Evolutionary conservation across 2,113 vertebrate genomes (phyloP).

Genomic region (Sylvilagus bachmani): DNA sequence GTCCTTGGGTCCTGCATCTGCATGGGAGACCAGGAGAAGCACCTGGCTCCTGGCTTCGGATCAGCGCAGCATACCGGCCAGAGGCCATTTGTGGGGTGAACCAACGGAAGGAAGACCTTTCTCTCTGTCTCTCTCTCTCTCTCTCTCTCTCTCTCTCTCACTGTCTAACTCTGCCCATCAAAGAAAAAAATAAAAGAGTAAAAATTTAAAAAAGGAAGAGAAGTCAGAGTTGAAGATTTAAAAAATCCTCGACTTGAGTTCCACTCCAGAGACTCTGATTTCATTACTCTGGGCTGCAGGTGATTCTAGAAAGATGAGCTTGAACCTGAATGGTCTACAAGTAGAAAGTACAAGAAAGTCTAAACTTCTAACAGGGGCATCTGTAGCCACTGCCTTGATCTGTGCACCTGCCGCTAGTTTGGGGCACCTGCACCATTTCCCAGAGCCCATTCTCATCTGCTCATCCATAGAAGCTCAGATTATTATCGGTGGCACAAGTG

Average conservation of each 20-base stretch:
- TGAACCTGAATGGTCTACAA: not conserved
- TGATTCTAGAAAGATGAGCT: not conserved
- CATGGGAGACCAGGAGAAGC: no score
- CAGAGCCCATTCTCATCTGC: not conserved
- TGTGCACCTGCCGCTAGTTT: not conserved
- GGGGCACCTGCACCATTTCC: not conserved
- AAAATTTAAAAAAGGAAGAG: not conserved
- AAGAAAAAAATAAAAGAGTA: no score
- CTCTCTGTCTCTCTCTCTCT: no score
- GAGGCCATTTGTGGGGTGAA: no score
- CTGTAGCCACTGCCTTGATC: not conserved
- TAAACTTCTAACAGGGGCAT: not conserved
- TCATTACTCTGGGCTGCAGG: not conserved
- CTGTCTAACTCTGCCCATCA: no score
- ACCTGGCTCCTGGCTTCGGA: no score
- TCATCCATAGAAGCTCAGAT: accelerated
- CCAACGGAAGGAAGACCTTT: no score
- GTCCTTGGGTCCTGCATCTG: no score
- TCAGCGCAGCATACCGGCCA: no score
- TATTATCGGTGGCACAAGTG: not conserved
- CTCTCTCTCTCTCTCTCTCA: no score
- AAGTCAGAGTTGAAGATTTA: not conserved
- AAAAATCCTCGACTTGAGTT: not conserved
- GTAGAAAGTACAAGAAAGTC: not conserved
- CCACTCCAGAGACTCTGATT: not conserved